These are phyloP conservation scores for Sorex maritimensis DNA, from an alignment of 2,797 vertebrate species.

Conservation along the genomic window DNA sequence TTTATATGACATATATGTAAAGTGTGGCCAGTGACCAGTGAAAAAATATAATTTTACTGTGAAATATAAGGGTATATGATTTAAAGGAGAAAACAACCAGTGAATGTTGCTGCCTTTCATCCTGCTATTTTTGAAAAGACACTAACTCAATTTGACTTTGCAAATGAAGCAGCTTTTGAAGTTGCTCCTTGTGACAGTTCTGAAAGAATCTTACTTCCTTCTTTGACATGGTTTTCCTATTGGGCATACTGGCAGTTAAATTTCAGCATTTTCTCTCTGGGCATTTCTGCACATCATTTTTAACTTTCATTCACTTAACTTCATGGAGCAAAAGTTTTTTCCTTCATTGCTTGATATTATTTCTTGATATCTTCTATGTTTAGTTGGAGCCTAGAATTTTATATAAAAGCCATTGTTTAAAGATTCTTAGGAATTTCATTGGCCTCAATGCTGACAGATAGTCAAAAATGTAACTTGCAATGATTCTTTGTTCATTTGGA, in stretches of 20 bases:
- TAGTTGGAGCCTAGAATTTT: neutral
- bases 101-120: constrained; percentile 38
- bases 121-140: constrained; percentile 58
- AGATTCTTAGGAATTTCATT: neutral
- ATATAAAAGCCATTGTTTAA: constrained; percentile 1
- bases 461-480: neutral
- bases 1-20: too few relatives aligned
- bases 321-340: constrained; percentile 56
- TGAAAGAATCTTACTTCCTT: constrained; percentile 48
- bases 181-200: constrained; percentile 7
- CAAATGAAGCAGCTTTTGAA: constrained; percentile 49
- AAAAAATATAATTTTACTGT: constrained; percentile 43
- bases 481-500: neutral
- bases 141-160: constrained; percentile 53
- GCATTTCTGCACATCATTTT: neutral
- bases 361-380: constrained; percentile 27
- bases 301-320: constrained; percentile 48
- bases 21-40: neutral
- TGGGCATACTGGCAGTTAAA: constrained; percentile 32
- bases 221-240: constrained; percentile 19
- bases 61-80: neutral
- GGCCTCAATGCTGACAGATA: neutral
- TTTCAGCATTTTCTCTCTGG: constrained; percentile 58
- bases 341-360: constrained; percentile 31
- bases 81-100: constrained; percentile 7